phyloP scores from a whole-genome alignment of 2,888 invertebrate species.

The Tethea ocularis region DNA sequence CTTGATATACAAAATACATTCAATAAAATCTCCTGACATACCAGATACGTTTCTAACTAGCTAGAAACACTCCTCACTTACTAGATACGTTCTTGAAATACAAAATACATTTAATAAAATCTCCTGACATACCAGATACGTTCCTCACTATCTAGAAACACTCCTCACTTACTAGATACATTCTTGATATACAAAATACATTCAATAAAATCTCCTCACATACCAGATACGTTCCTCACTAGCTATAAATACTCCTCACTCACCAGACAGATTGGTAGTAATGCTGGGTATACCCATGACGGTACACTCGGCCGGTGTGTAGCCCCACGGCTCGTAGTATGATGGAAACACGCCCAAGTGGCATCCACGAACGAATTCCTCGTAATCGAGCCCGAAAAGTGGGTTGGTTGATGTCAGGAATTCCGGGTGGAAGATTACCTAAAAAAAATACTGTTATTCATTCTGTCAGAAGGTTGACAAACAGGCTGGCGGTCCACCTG shows the following conservation, averaged over 20 bases:
- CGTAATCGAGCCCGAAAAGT: constrained; percentile 98
- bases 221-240: background rate
- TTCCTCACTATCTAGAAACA: too few species aligned
- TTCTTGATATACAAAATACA: too few species aligned
- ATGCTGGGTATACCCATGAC: constrained; percentile 99
- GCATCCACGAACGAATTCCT: constrained; percentile 99
- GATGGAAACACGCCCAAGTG: constrained; percentile 99
- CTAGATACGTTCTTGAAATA: too few species aligned
- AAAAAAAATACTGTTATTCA: constrained; percentile 18
- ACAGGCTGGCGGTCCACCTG: too few species aligned
- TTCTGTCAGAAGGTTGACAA: too few species aligned
- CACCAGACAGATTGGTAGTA: constrained; percentile 97
- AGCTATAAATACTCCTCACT: constrained; percentile 13
- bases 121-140: background rate
- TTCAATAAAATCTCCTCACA: too few species aligned
- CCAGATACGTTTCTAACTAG: too few species aligned
- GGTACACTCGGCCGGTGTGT: constrained; percentile 99
- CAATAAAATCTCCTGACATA: too few species aligned
- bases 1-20: too few species aligned
- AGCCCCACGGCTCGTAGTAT: constrained; percentile 99
- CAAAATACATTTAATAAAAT: background rate
- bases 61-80: too few species aligned
- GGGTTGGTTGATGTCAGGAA: constrained; percentile 99
- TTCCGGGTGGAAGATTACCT: constrained; percentile 99
- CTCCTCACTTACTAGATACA: too few species aligned